phyloP scores from a whole-genome alignment of 2,888 invertebrate genomes.

The Vesta saturnalis region DNA sequence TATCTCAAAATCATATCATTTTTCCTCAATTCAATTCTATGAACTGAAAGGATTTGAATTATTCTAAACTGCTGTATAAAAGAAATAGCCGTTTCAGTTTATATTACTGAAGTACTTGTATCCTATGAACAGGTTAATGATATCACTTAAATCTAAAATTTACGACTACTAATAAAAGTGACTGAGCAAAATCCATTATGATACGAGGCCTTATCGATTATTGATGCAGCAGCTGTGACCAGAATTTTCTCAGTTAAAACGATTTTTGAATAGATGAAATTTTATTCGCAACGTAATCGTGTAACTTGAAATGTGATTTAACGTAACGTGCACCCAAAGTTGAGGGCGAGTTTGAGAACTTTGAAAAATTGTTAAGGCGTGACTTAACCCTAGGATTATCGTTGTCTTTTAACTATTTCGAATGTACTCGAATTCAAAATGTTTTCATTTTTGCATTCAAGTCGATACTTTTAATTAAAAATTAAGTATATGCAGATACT shows the following conservation, averaged over 20 bases:
- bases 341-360: slow-evolving; percentile 23
- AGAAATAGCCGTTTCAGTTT: neutral
- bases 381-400: slow-evolving; percentile 37
- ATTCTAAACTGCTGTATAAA: neutral
- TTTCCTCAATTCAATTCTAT: neutral
- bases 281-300: slow-evolving; percentile 55
- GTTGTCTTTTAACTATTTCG: slow-evolving; percentile 21
- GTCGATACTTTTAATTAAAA: too few relatives aligned
- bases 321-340: slow-evolving; percentile 29
- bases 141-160: slow-evolving; percentile 33
- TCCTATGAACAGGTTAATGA: slow-evolving; percentile 22
- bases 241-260: slow-evolving; percentile 51
- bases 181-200: slow-evolving; percentile 50
- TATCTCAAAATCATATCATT: slow-evolving; percentile 8
- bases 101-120: slow-evolving; percentile 13
- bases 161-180: slow-evolving; percentile 30
- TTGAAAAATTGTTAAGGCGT: slow-evolving; percentile 34
- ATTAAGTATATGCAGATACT: too few relatives aligned
- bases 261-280: slow-evolving; percentile 50
- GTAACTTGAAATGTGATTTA: slow-evolving; percentile 56
- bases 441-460: too few relatives aligned
- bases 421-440: slow-evolving; percentile 5
- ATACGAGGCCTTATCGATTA: slow-evolving; percentile 50
- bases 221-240: slow-evolving; percentile 56
- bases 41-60: neutral